A percentile compares a stretch with the other conserved stretches of the same genome.
Conservation (phyloP, 2,113 vertebrate genomes). For the Larimichthys polyactis region DNA sequence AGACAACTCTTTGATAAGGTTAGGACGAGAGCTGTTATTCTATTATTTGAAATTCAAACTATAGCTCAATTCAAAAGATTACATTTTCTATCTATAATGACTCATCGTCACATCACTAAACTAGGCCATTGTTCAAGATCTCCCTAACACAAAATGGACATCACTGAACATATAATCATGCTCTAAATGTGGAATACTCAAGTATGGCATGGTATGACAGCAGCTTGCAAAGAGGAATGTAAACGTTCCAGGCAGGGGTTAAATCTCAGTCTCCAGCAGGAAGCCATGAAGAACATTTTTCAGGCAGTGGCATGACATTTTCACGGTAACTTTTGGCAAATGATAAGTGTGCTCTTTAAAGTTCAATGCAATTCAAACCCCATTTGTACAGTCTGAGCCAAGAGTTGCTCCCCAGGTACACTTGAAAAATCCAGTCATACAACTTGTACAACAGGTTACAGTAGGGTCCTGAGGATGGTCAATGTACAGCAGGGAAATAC, state of each 20-base stretch:
- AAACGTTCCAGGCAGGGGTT: constrained; percentile 16
- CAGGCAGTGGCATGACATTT: constrained; percentile 12
- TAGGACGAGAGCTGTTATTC: no score
- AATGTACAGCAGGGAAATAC: neutral
- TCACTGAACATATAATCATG: no score
- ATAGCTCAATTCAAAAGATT: no score
- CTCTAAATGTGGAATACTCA: no score
- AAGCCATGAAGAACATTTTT: neutral
- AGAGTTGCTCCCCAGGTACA: constrained; percentile 5
- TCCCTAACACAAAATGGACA: no score
- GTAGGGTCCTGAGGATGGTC: neutral
- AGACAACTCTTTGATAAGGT: no score
- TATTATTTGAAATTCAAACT: no score
- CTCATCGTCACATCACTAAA: no score
- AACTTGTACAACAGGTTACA: constrained; percentile 21
- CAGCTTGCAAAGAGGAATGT: neutral
- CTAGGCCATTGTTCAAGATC: no score
- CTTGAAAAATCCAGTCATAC: constrained; percentile 24
- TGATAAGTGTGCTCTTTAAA: constrained; percentile 43
- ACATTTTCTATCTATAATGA: no score
- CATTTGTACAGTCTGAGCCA: constrained; percentile 8
- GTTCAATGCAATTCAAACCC: constrained; percentile 39
- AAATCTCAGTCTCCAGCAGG: constrained; percentile 17
- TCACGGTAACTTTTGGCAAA: constrained; percentile 27
- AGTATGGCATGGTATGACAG: neutral